Evolutionary conservation across 2,113 vertebrate genomes (phyloP).

Genomic region (Orcinus orca): DNA sequence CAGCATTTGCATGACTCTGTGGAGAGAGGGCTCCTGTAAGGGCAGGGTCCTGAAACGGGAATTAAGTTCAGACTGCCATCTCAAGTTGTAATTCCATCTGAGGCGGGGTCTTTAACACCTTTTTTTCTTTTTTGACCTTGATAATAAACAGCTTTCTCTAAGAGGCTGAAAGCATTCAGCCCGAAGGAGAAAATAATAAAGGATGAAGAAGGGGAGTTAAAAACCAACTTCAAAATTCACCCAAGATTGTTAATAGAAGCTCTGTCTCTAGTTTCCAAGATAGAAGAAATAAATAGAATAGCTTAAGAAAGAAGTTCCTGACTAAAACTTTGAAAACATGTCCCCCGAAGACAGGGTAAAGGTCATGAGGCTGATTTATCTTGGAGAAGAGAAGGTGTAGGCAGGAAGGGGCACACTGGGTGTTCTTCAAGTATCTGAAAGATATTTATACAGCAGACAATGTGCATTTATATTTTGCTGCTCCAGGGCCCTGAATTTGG

Average conservation of each 20-base stretch:
- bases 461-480: background rate
- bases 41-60: background rate
- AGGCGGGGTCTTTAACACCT: background rate
- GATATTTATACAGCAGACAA: background rate
- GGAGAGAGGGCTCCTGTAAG: background rate
- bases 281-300: background rate
- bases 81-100: background rate
- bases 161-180: background rate
- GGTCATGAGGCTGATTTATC: background rate
- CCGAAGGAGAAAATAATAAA: background rate
- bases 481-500: background rate
- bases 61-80: background rate
- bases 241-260: background rate
- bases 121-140: background rate
- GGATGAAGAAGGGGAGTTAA: background rate
- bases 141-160: slow-evolving; percentile 23
- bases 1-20: background rate
- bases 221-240: slow-evolving; percentile 31
- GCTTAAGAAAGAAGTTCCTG: background rate
- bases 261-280: background rate
- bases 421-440: background rate
- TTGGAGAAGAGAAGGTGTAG: background rate
- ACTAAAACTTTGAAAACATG: background rate
- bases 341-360: background rate
- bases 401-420: background rate